These are phyloP conservation scores for Cylas formicarius DNA, from an alignment of 1,140 invertebrate species.

Conservation along the genomic window DNA sequence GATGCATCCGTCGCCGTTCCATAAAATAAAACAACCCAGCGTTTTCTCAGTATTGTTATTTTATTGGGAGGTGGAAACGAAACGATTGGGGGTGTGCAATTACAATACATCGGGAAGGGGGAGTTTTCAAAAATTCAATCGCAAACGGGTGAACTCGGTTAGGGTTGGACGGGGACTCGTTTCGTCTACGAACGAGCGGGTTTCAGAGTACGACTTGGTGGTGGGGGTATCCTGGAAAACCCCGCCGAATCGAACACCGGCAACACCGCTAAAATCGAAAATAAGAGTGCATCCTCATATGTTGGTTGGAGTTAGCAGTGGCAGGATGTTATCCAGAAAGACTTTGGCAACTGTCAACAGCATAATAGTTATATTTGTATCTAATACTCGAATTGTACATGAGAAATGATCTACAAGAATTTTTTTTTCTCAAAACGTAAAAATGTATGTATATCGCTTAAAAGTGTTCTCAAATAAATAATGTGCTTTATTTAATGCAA, in stretches of 20 bases:
- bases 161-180: neutral
- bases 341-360: too few relatives aligned
- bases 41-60: neutral
- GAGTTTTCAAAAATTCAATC: neutral
- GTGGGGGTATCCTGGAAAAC: conserved; percentile 69
- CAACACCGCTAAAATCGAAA: conserved; percentile 42
- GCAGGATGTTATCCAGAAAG: too few relatives aligned
- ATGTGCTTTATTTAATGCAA: too few relatives aligned
- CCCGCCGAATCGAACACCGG: conserved; percentile 76
- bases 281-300: too few relatives aligned
- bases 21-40: neutral
- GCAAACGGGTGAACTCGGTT: conserved; percentile 2
- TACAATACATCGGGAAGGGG: neutral
- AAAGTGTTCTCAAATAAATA: too few relatives aligned
- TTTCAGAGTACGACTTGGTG: conserved; percentile 67
- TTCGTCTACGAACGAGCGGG: conserved; percentile 43
- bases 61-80: neutral
- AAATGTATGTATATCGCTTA: too few relatives aligned
- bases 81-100: neutral
- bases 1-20: too few relatives aligned
- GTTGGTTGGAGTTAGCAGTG: too few relatives aligned
- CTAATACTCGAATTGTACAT: too few relatives aligned
- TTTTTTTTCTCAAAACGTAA: too few relatives aligned
- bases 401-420: too few relatives aligned
- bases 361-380: too few relatives aligned